phyloP scores from a whole-genome alignment of 2,113 vertebrate genomes.

The Gnathonemus longibarbis region DNA sequence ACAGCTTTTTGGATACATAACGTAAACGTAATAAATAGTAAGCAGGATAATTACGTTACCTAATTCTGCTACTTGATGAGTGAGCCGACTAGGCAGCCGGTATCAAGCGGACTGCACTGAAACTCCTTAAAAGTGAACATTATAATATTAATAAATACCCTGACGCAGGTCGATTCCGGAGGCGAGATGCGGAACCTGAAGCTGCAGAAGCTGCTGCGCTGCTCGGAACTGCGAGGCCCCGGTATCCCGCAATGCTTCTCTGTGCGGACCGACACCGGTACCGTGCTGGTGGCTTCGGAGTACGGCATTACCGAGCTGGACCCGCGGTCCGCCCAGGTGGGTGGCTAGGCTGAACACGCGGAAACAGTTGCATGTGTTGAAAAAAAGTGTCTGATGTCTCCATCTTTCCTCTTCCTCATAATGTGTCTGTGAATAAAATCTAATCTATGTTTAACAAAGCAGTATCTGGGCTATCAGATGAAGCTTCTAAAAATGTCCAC shows the following conservation, averaged over 20 bases:
- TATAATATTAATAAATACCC: neutral
- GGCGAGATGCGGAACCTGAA: slow-evolving; percentile 78
- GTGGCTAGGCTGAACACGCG: neutral
- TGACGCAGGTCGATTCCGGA: neutral
- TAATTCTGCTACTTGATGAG: neutral
- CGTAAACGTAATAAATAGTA: neutral
- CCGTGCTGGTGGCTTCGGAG: slow-evolving; percentile 68
- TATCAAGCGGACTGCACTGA: neutral
- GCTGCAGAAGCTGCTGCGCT: slow-evolving; percentile 59
- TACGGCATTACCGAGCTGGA: slow-evolving; percentile 68
- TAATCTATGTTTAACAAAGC: too few relatives aligned
- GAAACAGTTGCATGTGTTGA: neutral
- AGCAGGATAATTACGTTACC: neutral
- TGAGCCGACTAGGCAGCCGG: neutral
- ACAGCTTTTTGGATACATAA: neutral
- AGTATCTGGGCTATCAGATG: too few relatives aligned
- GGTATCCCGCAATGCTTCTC: slow-evolving; percentile 69
- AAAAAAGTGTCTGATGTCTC: too few relatives aligned
- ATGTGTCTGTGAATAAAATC: too few relatives aligned
- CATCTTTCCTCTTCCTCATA: too few relatives aligned
- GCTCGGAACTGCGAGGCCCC: slow-evolving; percentile 45
- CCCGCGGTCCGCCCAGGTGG: slow-evolving; percentile 55
- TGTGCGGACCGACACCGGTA: slow-evolving; percentile 57
- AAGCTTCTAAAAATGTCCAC: too few relatives aligned
- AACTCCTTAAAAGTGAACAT: neutral